Conservation (phyloP, 2,113 vertebrate genomes). For the Chauna torquata region DNA sequence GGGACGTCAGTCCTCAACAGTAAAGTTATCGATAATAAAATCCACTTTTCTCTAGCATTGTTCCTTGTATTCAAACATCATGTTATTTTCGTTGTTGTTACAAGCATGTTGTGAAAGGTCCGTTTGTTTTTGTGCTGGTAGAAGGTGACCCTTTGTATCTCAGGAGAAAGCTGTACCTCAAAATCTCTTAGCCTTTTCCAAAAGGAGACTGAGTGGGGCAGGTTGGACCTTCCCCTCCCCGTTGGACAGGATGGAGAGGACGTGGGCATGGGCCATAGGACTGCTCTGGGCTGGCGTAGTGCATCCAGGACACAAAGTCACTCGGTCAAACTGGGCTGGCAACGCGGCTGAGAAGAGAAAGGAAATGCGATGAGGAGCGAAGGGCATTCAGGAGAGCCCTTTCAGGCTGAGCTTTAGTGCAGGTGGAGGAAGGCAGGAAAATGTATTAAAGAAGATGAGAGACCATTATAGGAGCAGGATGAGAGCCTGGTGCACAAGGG, state of each 20-base stretch:
- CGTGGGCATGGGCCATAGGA: neutral
- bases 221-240: neutral
- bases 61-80: neutral
- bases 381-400: neutral
- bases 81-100: neutral
- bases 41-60: neutral
- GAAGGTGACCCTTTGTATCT: neutral
- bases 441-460: neutral
- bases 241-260: neutral
- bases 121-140: neutral
- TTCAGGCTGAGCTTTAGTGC: neutral
- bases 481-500: neutral
- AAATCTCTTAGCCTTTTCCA: neutral
- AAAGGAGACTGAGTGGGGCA: neutral
- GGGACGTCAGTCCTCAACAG: neutral
- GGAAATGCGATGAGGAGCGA: neutral
- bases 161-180: neutral
- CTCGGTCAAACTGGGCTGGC: neutral
- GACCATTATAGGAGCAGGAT: rapidly evolving
- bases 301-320: neutral
- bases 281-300: neutral
- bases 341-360: neutral
- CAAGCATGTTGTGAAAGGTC: neutral
- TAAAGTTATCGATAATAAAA: neutral
- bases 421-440: neutral